Base-by-base conservation (phyloP, 2,113 vertebrate species). In the Prinia subflava region DNA sequence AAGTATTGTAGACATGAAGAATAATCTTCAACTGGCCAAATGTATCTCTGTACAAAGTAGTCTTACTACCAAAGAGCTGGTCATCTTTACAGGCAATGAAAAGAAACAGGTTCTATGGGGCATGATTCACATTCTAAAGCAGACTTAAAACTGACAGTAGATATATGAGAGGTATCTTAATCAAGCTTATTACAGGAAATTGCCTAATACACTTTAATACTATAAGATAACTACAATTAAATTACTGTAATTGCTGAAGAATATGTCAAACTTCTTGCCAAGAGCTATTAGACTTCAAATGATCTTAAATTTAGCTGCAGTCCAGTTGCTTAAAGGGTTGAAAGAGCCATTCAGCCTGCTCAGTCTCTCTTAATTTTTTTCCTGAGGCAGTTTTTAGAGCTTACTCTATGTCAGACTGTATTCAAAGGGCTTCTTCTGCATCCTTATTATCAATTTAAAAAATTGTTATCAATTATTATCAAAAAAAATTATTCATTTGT, bases 141-240 rank as follows among this genome's bases (percentile, higher is more conserved):
- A 84, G 75, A 74, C 55, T 85, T 93, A 70, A 83, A 88, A 74
- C 41, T 53, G 68, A 77, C 0, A 0, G 52, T 75, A 75, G 62
- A 92, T 76, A n/a, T 92, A 90, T 83, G 56, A 96, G 81, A 74
- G 23, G 71, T 92, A 93, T 93, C 92, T 92, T 94, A 95, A 94
- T 94, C 88, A 96, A 92, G 59, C 68, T 95, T 90, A 92, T 95
- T 93, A 90, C 50, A 90, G 88, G 90, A 97, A 96, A 97, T 92
- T 93, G 92, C 76, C 76, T 80, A 69, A 39, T 92, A 94, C 86
- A 90, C 71, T 90, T 93, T 94, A 93, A 94, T 94, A 57, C 59
- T 88, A 13, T 80, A 93, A 95, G 90, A 93, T 96, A 95, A 90
- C 92, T 88, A 93, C 79, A 94, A 96, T 94, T 97, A 96, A 97